phyloP scores from a whole-genome alignment of 2,888 invertebrate species.

The Protula sp. region DNA sequence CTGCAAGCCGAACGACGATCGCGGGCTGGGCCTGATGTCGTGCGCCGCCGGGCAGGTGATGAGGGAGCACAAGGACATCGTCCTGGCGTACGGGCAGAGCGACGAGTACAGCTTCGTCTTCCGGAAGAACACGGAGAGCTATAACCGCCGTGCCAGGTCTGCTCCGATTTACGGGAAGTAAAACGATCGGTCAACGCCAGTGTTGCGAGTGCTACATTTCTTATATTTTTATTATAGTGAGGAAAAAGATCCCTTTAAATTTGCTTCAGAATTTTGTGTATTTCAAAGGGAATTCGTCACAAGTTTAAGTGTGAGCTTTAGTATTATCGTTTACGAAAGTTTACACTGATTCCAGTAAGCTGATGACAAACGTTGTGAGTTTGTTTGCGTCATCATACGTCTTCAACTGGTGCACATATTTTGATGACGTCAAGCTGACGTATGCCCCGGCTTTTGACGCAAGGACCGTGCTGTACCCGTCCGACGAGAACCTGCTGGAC shows the following conservation, averaged over 20 bases:
- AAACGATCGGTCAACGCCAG: no score
- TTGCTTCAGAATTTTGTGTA: no score
- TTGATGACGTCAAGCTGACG: constrained; percentile 63
- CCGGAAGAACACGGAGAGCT: constrained; percentile 56
- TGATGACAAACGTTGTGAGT: constrained; percentile 80
- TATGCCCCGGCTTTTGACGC: constrained; percentile 95
- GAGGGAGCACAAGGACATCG: constrained; percentile 71
- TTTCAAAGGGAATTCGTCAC: no score
- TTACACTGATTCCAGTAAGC: constrained; percentile 64
- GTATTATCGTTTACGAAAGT: no score
- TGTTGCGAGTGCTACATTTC: no score
- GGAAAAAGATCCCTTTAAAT: no score
- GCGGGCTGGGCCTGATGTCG: constrained; percentile 74
- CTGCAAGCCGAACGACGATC: constrained; percentile 53
- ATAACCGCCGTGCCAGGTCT: constrained; percentile 69
- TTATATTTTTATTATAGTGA: no score
- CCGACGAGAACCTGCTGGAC: constrained; percentile 69
- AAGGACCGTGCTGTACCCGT: constrained; percentile 80
- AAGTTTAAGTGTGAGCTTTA: no score
- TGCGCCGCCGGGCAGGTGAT: constrained; percentile 76
- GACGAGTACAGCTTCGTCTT: constrained; percentile 94
- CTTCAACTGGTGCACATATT: constrained; percentile 78
- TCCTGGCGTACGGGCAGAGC: constrained; percentile 87
- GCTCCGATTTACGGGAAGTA: no score
- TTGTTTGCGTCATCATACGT: constrained; percentile 84